Percentiles rank a stretch among this genome's conserved stretches.
phyloP scores from a whole-genome alignment of 2,797 vertebrate species.

The Eurystomus glaucurus region DNA sequence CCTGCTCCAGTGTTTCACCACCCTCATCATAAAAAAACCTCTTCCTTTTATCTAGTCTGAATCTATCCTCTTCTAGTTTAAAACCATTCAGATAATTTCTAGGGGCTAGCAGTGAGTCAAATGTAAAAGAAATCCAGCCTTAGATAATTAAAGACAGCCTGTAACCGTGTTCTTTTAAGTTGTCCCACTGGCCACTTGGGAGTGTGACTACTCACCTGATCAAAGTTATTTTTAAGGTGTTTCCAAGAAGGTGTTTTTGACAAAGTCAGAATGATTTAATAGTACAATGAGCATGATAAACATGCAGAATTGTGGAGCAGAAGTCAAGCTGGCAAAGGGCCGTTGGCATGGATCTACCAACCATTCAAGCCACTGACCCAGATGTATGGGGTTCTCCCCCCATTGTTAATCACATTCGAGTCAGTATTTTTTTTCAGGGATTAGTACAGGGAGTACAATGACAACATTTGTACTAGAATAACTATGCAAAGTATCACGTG shows the following conservation, averaged over 20 bases:
- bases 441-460: neutral
- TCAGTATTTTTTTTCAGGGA: neutral
- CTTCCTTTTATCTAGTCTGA: neutral
- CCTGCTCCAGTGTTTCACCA: neutral
- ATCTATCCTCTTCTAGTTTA: neutral
- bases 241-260: neutral
- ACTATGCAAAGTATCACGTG: neutral
- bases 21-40: rapidly evolving
- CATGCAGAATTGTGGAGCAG: neutral
- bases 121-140: neutral
- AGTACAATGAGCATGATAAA: neutral
- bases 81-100: neutral
- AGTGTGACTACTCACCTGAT: neutral
- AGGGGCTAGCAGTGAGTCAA: neutral
- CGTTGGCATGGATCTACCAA: neutral
- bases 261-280: neutral
- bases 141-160: neutral
- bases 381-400: neutral
- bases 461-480: neutral
- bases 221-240: neutral
- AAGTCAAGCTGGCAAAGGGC: neutral
- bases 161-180: neutral
- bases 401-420: neutral
- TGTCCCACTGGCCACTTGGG: neutral
- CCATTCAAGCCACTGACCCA: neutral